Conservation (phyloP, 2,797 vertebrate species). For the Spatula versicolor region DNA sequence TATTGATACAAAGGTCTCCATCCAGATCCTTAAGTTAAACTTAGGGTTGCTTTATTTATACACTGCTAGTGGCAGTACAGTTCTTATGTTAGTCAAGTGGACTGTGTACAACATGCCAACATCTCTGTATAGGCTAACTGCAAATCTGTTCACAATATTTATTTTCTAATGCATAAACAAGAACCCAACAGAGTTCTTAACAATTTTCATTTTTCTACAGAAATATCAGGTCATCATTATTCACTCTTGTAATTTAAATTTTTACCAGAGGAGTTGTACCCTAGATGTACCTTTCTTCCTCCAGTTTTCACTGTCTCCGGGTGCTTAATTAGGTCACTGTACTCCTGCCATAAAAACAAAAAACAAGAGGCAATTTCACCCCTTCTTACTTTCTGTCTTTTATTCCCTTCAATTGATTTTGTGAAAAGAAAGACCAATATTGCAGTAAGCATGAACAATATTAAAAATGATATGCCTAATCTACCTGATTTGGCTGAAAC, state of each 20-base stretch:
- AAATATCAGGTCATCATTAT: background rate
- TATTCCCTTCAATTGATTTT: background rate
- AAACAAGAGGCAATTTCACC: background rate
- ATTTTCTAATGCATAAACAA: background rate
- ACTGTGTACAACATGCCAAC: background rate
- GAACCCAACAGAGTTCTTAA: background rate
- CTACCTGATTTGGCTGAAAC: background rate
- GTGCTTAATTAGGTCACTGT: background rate
- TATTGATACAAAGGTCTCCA: background rate
- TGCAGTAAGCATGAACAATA: background rate
- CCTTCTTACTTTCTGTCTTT: background rate
- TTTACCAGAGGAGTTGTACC: background rate
- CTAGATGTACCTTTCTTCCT: background rate
- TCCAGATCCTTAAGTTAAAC: background rate
- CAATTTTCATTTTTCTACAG: background rate
- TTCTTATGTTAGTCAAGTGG: background rate
- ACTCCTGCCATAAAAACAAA: background rate
- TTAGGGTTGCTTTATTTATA: background rate
- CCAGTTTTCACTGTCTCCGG: background rate
- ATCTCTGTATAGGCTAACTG: background rate
- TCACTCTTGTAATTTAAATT: background rate
- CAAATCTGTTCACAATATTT: background rate
- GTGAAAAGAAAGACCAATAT: background rate
- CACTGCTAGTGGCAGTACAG: background rate
- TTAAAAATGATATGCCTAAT: background rate